A percentile compares a stretch with the other conserved stretches of the same genome.
Conservation (phyloP, 2,113 vertebrate species). For the Brachyistius frenatus region DNA sequence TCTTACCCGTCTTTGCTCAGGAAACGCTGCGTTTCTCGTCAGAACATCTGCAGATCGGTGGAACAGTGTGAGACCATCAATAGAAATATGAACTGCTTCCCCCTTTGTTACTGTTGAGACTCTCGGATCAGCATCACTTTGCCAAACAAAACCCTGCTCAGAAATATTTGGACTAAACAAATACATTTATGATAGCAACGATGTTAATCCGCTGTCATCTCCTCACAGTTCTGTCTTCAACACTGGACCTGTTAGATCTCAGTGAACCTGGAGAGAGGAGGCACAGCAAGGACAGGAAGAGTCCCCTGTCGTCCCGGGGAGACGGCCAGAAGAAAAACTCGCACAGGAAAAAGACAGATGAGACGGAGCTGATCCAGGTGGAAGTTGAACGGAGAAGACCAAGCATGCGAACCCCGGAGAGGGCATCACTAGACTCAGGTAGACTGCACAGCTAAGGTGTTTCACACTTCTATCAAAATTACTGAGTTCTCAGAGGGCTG, state of each 20-base stretch:
- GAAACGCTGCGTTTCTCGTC: too few species aligned
- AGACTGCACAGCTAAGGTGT: conserved; percentile 38
- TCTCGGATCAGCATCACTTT: too few species aligned
- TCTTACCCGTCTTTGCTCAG: too few species aligned
- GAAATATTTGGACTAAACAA: neutral
- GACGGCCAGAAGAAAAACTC: conserved; percentile 85
- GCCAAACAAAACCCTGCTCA: too few species aligned
- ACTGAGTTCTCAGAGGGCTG: too few species aligned
- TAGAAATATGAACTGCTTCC: too few species aligned
- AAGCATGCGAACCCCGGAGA: conserved; percentile 86
- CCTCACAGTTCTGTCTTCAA: conserved; percentile 91
- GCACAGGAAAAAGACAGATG: conserved; percentile 92
- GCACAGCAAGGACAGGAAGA: conserved; percentile 90
- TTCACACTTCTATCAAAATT: too few species aligned
- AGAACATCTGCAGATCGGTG: too few species aligned
- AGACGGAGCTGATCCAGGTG: conserved; percentile 93
- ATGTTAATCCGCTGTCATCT: conserved; percentile 32
- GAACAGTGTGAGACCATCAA: too few species aligned
- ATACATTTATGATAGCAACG: neutral
- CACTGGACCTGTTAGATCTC: conserved; percentile 96
- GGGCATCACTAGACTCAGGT: conserved; percentile 93
- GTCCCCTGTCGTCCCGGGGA: conserved; percentile 81
- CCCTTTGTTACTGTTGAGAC: too few species aligned
- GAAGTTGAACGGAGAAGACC: conserved; percentile 89
- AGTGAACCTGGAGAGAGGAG: conserved; percentile 93